Percentiles rank a stretch among this genome's conserved stretches.
These are phyloP conservation scores for Phania funesta DNA, from an alignment of 2,888 invertebrate genomes.

Conservation along the genomic window DNA sequence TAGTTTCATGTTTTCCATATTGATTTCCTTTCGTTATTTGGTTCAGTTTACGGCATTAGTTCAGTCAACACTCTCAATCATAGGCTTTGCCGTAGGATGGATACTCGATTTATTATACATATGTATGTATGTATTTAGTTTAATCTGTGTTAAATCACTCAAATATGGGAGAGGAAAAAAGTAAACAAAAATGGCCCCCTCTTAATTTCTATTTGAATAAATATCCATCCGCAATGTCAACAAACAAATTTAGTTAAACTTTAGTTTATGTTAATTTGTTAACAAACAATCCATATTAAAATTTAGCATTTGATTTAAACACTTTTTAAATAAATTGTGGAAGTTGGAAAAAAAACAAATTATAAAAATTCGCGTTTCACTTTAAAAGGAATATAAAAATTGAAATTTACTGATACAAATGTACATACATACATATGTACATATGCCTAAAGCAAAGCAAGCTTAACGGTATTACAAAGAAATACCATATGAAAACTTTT, in stretches of 20 bases:
- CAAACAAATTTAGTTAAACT: neutral
- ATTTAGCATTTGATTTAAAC: no score
- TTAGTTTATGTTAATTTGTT: no score
- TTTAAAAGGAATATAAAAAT: neutral
- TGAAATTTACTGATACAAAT: neutral
- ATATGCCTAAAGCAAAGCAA: neutral
- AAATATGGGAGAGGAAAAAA: conserved; percentile 20
- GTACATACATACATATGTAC: no score
- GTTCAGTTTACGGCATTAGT: neutral
- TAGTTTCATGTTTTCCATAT: neutral
- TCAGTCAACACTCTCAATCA: no score
- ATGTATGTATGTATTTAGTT: no score
- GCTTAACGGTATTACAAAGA: neutral
- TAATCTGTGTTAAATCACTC: neutral
- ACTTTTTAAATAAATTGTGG: no score
- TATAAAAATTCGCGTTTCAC: no score
- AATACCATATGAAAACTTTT: neutral
- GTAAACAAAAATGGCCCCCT: neutral
- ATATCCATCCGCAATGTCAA: neutral
- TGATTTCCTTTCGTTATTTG: conserved; percentile 22
- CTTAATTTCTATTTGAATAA: neutral
- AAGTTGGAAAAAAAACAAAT: no score
- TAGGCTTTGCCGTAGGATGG: no score
- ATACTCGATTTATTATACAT: no score
- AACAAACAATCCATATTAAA: no score